Conservation (phyloP, 2,797 vertebrate genomes). For the Thaleichthys pacificus region DNA sequence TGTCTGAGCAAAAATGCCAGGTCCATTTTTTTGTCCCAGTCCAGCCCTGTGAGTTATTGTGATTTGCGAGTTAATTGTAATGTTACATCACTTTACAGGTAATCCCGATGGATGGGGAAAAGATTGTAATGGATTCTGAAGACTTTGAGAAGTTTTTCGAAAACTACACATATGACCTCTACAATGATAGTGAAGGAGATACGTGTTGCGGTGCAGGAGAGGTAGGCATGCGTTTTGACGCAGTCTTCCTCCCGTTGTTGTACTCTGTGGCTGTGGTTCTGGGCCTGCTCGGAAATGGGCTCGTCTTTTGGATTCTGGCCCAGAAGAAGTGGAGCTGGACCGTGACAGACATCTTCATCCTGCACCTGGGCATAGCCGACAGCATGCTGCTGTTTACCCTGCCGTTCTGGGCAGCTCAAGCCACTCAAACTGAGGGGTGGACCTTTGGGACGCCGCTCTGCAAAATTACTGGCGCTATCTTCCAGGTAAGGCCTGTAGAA, state of each 20-base stretch:
- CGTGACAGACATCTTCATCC: slow-evolving; percentile 82
- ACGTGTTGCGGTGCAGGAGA: slow-evolving; percentile 28
- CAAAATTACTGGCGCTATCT: slow-evolving; percentile 79
- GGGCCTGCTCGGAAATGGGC: slow-evolving; percentile 78
- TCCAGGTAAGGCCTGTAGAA: slow-evolving; percentile 69
- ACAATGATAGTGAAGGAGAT: neutral
- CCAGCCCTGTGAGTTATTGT: neutral
- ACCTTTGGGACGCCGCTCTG: slow-evolving; percentile 75
- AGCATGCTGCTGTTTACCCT: slow-evolving; percentile 78
- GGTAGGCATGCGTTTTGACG: slow-evolving; percentile 65
- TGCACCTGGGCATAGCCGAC: slow-evolving; percentile 80
- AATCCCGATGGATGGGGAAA: neutral
- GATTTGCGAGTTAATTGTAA: slow-evolving; percentile 2
- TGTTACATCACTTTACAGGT: neutral
- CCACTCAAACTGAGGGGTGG: slow-evolving; percentile 64
- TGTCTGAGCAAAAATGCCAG: too few species aligned
- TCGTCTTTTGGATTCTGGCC: slow-evolving; percentile 74
- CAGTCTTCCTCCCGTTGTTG: slow-evolving; percentile 71
- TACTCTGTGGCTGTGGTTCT: slow-evolving; percentile 73
- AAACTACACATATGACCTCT: slow-evolving; percentile 6
- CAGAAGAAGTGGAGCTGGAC: slow-evolving; percentile 64
- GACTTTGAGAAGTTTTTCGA: slow-evolving; percentile 15
- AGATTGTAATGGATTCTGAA: neutral
- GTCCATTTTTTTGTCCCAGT: too few species aligned
- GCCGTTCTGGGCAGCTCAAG: slow-evolving; percentile 78